A percentile compares a stretch with the other conserved stretches of the same genome.
Evolutionary conservation across 1,140 invertebrate species (phyloP).

Genomic region (Mesaphorura yosii): DNA sequence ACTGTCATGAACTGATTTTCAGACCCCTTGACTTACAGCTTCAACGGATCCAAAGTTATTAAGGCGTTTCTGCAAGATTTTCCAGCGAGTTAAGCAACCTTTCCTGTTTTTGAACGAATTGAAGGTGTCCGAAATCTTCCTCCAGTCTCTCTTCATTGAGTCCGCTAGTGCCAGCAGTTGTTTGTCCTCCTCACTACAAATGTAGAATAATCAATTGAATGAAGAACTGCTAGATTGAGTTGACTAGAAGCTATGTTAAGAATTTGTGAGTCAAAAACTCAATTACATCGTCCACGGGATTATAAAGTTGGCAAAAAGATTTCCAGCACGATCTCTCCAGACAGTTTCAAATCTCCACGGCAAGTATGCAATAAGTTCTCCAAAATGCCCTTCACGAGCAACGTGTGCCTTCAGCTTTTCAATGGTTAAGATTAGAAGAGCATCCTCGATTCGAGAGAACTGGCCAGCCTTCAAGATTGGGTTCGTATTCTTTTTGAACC

Average conservation of each 20-base stretch:
- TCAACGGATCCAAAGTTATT: background rate
- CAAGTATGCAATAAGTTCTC: constrained; percentile 22
- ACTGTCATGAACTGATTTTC: too few relatives aligned
- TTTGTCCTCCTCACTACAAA: constrained; percentile 25
- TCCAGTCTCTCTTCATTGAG: constrained; percentile 20
- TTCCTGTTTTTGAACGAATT: constrained; percentile 29
- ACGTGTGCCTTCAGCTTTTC: constrained; percentile 26
- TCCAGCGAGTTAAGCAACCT: constrained; percentile 29
- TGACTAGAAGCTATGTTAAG: background rate
- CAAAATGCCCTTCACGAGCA: constrained; percentile 24
- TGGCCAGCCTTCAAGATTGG: constrained; percentile 12
- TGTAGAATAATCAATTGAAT: background rate
- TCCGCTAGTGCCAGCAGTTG: constrained; percentile 16
- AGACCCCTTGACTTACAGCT: constrained; percentile 8
- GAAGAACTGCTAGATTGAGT: background rate
- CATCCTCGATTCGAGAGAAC: constrained; percentile 27
- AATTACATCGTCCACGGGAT: constrained; percentile 30
- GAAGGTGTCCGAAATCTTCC: constrained; percentile 25
- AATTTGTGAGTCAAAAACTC: background rate
- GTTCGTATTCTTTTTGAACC: constrained; percentile 2
- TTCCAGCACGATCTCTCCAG: constrained; percentile 30
- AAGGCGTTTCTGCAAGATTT: constrained; percentile 21
- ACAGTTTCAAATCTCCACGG: constrained; percentile 31
- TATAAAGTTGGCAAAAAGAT: constrained; percentile 28
- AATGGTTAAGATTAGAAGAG: constrained; percentile 22